phyloP scores from a whole-genome alignment of 2,797 vertebrate species.

The Hozukius guyotensis region DNA sequence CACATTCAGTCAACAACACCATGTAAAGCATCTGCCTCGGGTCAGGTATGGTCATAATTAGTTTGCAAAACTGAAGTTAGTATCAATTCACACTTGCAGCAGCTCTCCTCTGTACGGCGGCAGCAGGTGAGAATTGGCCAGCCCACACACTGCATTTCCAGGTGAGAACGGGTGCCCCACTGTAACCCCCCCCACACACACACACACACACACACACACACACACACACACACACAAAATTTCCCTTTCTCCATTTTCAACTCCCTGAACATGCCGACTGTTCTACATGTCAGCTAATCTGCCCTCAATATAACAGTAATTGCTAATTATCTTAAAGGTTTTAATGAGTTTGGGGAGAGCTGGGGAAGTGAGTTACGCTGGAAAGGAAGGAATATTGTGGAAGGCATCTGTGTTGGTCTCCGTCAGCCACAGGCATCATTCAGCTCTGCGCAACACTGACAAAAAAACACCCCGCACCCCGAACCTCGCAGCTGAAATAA shows the following conservation, averaged over 20 bases:
- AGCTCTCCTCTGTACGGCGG: conserved; percentile 4
- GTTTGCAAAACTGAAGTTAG: conserved; percentile 44
- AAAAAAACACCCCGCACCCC: conserved; percentile 17
- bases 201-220: too few relatives aligned
- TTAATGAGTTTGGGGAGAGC: conserved; percentile 84
- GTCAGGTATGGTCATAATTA: conserved; percentile 41
- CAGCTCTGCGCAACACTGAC: conserved; percentile 8
- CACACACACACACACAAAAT: not conserved
- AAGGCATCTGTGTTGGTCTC: conserved; percentile 36
- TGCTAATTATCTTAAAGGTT: conserved; percentile 83
- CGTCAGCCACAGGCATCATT: conserved; percentile 23
- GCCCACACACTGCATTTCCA: conserved; percentile 49
- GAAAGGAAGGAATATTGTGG: conserved; percentile 33
- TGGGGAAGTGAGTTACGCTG: conserved; percentile 37
- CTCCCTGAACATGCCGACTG: conserved; percentile 74
- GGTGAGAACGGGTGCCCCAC: conserved; percentile 55
- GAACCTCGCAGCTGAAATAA: conserved; percentile 38
- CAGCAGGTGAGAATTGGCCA: conserved; percentile 67
- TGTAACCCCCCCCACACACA: conserved; percentile 27
- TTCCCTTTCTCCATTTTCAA: conserved; percentile 62
- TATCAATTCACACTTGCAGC: conserved; percentile 59
- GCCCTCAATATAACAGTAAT: conserved; percentile 83
- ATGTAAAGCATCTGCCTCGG: conserved; percentile 9
- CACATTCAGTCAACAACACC: conserved; percentile 30
- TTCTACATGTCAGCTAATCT: conserved; percentile 84